A percentile compares a stretch with the other conserved stretches of the same genome.
phyloP scores from a whole-genome alignment of 2,888 invertebrate species.

The Elysia crispata region DNA sequence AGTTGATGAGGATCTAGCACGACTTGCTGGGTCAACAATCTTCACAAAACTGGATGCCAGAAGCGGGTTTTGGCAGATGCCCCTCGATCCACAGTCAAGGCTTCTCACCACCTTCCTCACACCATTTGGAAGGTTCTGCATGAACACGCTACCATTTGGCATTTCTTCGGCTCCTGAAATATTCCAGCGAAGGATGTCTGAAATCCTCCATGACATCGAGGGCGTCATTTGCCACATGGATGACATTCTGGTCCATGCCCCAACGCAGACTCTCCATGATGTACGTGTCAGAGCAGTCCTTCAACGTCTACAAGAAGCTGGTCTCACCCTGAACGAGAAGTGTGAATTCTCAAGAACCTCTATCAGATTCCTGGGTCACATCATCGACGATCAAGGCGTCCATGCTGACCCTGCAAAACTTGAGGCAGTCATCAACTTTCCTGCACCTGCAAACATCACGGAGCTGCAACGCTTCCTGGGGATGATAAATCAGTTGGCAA shows the following conservation, averaged over 20 bases:
- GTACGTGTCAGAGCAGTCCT: neutral
- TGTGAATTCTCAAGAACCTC: conserved; percentile 33
- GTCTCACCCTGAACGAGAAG: conserved; percentile 34
- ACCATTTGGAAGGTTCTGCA: conserved; percentile 25
- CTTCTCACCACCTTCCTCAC: conserved; percentile 23
- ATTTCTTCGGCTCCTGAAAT: conserved; percentile 33
- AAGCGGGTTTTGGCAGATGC: conserved; percentile 32
- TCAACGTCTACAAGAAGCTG: neutral
- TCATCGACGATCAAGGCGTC: conserved; percentile 23
- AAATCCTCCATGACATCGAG: neutral
- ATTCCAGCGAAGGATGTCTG: conserved; percentile 36
- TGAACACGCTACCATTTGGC: conserved; percentile 35
- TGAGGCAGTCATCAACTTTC: neutral
- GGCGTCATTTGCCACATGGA: conserved; percentile 21
- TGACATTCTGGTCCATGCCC: conserved; percentile 27
- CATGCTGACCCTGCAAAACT: conserved; percentile 25
- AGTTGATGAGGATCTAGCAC: neutral
- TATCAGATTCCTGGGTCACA: conserved; percentile 43
- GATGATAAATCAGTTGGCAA: conserved; percentile 20
- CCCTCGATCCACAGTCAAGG: conserved; percentile 10
- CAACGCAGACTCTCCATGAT: neutral
- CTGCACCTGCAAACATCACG: neutral
- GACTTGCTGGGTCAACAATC: conserved; percentile 14
- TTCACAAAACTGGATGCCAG: conserved; percentile 36
- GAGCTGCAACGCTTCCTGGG: conserved; percentile 18